Conservation (phyloP, 1,140 invertebrate species). For the Pomphorhynchus laevis region DNA sequence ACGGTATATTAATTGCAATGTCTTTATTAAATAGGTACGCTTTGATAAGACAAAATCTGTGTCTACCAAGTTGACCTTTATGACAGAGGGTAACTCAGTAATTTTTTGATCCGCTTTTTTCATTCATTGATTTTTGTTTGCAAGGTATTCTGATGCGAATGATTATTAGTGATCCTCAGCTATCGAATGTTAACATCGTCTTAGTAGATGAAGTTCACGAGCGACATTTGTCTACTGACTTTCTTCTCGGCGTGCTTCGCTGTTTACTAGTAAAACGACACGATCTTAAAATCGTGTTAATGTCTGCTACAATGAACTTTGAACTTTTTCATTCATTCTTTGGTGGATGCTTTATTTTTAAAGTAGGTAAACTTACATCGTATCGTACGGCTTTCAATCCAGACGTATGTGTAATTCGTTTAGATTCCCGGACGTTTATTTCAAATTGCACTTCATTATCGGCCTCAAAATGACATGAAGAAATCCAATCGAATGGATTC, state of each 20-base stretch:
- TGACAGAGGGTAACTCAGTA: conserved; percentile 49
- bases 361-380: conserved; percentile 22
- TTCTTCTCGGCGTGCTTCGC: conserved; percentile 57
- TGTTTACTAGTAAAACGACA: conserved; percentile 39
- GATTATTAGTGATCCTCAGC: conserved; percentile 17
- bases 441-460: conserved; percentile 54
- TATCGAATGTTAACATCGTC: conserved; percentile 20
- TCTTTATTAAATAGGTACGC: conserved; percentile 28
- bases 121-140: background rate
- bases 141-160: conserved; percentile 43
- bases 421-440: conserved; percentile 54
- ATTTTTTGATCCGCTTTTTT: background rate
- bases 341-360: conserved; percentile 38
- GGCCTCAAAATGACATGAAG: conserved; percentile 28
- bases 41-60: conserved; percentile 67
- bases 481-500: conserved; percentile 36
- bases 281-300: conserved; percentile 60
- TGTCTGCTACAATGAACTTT: conserved; percentile 95
- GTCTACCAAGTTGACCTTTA: conserved; percentile 56
- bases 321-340: conserved; percentile 62
- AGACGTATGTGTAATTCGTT: no score
- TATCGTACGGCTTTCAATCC: background rate
- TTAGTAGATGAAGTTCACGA: conserved; percentile 32
- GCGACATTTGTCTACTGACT: conserved; percentile 65
- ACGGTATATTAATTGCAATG: no score